Evolutionary conservation across 1,140 invertebrate genomes (phyloP).

Genomic region (Liolophura sinensis): DNA sequence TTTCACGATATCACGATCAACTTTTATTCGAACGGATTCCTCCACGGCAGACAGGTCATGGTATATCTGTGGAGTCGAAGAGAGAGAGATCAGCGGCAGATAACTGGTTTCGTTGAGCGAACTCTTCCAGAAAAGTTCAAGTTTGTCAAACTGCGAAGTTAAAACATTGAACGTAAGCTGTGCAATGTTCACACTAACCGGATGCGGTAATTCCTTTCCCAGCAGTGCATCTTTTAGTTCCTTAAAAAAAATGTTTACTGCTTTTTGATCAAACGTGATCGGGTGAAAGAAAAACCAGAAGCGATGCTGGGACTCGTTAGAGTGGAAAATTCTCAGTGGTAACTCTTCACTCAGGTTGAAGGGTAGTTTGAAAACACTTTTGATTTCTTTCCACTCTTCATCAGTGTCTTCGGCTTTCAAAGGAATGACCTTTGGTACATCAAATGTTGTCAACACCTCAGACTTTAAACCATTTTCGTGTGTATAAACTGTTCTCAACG

Average conservation of each 20-base stretch:
- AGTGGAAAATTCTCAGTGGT: conserved; percentile 18
- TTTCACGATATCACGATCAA: no score
- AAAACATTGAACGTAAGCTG: no score
- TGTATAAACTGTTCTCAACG: not conserved
- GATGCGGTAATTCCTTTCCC: no score
- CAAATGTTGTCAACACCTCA: conserved; percentile 1
- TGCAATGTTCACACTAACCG: no score
- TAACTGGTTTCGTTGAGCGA: no score
- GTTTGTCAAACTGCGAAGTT: no score
- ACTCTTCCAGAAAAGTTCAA: no score
- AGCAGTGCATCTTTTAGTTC: conserved; percentile 6
- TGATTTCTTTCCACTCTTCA: conserved; percentile 1
- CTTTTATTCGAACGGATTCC: no score
- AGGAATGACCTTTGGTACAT: conserved; percentile 1
- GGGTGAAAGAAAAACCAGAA: conserved; percentile 21
- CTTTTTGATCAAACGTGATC: conserved; percentile 17
- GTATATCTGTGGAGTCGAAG: no score
- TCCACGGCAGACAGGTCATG: no score
- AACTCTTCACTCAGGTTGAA: conserved; percentile 19
- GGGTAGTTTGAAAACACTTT: conserved; percentile 10
- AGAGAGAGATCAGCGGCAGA: no score
- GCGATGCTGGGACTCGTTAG: not conserved
- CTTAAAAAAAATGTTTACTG: conserved; percentile 15
- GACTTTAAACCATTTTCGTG: conserved; percentile 7
- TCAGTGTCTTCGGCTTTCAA: conserved; percentile 6